Evolutionary conservation across 2,113 vertebrate genomes (phyloP).

Genomic region (Microcebus griseorufus): DNA sequence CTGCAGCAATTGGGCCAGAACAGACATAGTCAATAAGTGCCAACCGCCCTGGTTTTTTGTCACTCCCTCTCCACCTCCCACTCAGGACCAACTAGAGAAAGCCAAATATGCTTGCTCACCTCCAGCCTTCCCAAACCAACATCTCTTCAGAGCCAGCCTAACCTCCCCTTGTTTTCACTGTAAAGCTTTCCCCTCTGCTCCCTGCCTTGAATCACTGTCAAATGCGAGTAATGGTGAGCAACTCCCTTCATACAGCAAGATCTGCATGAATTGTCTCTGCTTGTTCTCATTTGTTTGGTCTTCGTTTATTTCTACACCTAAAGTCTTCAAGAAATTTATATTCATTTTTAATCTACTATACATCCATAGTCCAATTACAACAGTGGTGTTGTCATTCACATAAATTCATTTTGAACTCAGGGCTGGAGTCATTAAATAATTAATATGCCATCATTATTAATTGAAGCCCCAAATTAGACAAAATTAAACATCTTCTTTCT

Average conservation of each 20-base stretch:
- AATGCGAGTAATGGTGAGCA: background rate
- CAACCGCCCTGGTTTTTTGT: background rate
- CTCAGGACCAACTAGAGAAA: background rate
- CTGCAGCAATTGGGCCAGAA: background rate
- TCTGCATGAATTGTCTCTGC: background rate
- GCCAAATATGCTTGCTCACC: background rate
- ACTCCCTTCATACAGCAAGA: background rate
- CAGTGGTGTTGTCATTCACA: background rate
- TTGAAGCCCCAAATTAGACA: background rate
- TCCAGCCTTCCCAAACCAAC: background rate
- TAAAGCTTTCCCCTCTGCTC: background rate
- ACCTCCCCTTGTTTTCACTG: background rate
- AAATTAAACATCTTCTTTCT: background rate
- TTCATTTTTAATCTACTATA: background rate
- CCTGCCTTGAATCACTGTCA: background rate
- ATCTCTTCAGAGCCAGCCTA: background rate
- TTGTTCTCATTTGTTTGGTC: background rate
- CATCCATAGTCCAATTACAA: background rate
- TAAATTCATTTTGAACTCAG: background rate
- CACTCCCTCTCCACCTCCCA: background rate
- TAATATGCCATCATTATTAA: background rate
- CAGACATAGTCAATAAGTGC: background rate
- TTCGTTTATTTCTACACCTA: background rate
- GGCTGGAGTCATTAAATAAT: background rate
- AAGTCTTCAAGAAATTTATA: background rate